A percentile compares a stretch with the other conserved stretches of the same genome.
These are phyloP conservation scores for Eremophila alpestris DNA, from an alignment of 2,797 vertebrate species.

Conservation along the genomic window DNA sequence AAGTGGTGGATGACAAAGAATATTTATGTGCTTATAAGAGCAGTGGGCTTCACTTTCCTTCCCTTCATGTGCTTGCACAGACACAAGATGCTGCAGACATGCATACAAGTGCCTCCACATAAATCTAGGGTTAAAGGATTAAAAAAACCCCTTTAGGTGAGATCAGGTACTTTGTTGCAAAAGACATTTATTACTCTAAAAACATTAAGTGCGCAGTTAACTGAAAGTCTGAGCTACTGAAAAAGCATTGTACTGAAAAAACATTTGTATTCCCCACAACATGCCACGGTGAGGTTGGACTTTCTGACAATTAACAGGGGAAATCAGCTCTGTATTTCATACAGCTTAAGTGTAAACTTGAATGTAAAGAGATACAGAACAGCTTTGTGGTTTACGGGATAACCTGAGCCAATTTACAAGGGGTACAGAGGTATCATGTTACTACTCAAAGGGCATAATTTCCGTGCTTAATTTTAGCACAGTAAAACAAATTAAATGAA, in stretches of 20 bases:
- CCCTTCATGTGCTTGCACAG: neutral
- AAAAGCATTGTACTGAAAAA: conserved; percentile 34
- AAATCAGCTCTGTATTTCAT: neutral
- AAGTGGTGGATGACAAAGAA: neutral
- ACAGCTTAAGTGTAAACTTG: conserved; percentile 30
- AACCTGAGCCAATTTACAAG: conserved; percentile 65
- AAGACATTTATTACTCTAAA: neutral
- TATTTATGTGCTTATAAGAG: neutral
- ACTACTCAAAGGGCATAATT: conserved; percentile 61
- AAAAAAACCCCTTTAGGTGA: neutral
- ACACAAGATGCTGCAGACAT: neutral
- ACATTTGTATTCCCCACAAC: neutral
- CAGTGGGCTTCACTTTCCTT: neutral
- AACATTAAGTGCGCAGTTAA: neutral
- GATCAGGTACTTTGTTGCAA: neutral
- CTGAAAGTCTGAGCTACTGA: neutral
- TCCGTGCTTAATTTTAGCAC: conserved; percentile 61
- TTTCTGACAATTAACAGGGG: neutral
- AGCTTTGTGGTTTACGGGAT: conserved; percentile 59
- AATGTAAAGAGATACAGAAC: conserved; percentile 36
- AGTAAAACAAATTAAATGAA: conserved; percentile 57
- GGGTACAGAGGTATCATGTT: conserved; percentile 50
- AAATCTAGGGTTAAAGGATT: neutral
- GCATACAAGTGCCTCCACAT: neutral
- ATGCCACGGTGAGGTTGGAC: neutral